phyloP scores from a whole-genome alignment of 2,113 vertebrate species.

The Natator depressus region DNA sequence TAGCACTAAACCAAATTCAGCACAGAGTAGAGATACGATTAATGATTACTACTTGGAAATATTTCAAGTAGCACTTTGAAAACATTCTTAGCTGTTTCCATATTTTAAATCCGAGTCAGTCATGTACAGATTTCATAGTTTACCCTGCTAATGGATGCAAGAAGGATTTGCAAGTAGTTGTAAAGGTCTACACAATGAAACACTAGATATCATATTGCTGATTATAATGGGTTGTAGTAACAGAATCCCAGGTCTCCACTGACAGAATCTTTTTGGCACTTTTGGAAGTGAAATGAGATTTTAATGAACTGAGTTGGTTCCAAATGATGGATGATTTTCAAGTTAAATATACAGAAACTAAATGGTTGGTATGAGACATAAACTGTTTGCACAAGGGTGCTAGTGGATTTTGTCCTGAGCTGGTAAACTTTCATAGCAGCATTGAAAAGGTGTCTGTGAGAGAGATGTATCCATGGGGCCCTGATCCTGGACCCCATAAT shows the following conservation, averaged over 20 bases:
- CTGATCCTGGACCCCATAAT: not conserved
- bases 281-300: constrained; percentile 65
- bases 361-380: constrained; percentile 18
- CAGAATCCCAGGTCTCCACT: constrained; percentile 8
- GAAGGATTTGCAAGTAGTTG: not conserved
- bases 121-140: constrained; percentile 10
- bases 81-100: constrained; percentile 40
- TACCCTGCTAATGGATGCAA: not conserved
- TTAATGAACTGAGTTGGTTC: constrained; percentile 70
- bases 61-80: constrained; percentile 19
- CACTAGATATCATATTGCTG: constrained; percentile 34
- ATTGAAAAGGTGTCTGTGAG: not conserved
- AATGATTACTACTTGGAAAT: constrained; percentile 42
- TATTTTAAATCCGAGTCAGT: constrained; percentile 27
- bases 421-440: not conserved
- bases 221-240: constrained; percentile 29
- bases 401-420: not conserved
- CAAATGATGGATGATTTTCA: constrained; percentile 50
- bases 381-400: not conserved
- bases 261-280: constrained; percentile 44
- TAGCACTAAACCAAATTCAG: not conserved
- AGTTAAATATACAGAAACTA: constrained; percentile 52
- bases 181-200: not conserved
- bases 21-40: constrained; percentile 10
- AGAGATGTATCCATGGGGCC: not conserved